Evolutionary conservation across 2,888 invertebrate species (phyloP), one percentile per base, ranked within the genome.

Genomic region (Torymus tubicola): DNA sequence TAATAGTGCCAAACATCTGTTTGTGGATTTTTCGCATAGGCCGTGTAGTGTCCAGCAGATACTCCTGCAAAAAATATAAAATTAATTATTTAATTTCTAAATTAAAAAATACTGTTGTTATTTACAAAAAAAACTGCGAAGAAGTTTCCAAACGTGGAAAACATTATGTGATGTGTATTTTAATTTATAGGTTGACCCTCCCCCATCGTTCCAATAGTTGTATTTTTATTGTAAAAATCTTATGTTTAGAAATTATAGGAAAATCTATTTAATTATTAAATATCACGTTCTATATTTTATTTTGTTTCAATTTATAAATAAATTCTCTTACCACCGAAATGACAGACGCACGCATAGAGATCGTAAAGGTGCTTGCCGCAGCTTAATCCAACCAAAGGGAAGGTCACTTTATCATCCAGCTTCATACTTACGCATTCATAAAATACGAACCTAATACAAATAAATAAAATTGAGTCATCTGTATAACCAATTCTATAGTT

Each of bases 261-360:
- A 50, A 52, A 13, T 14, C 50, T 12, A 67, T 18, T 68, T 11
- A n/a, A 52, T 74, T 58, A 18, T 13, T 50, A 18, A 78, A 63
- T 1, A 69, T 61, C 64, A 63, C 42, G 42, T 42, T 42, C 8
- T 42, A 24, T 63, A 63, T 21, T 24, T 24, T 11, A 61, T n/a
- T 57, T 3, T 58, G 24, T 70, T 14, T 24, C 4, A 4, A 57
- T 21, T 52, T 73, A 13, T 60, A 13, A 63, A 53, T 63, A 61
- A 16, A 42, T 50, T 12, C 21, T 24, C 82, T 67, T 88, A 94
- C 94, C 93, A 90, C 94, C 94, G 87, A 93, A 93, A 87, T 94
- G 94, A 86, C 94, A 94, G 55, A 94, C 93, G 83, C 93, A 93
- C 63, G 93, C 93, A 86, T 94, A 93, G 11, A 94, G 91, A 88